These are phyloP conservation scores for Megalops cyprinoides DNA, from an alignment of 2,797 vertebrate genomes.

Conservation along the genomic window DNA sequence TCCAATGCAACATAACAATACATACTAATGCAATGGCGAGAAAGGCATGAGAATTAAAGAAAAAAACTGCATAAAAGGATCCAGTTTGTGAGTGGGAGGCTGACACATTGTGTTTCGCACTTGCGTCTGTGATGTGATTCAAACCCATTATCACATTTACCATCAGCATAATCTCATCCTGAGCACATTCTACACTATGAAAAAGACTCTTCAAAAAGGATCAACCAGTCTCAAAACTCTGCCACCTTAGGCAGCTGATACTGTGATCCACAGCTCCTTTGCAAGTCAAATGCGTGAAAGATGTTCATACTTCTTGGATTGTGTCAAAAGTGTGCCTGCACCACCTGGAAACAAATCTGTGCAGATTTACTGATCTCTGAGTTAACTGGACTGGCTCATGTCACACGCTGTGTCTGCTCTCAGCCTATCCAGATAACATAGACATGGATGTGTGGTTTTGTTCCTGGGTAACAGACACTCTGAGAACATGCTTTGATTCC, in stretches of 20 bases:
- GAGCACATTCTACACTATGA: constrained; percentile 53
- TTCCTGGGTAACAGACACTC: neutral
- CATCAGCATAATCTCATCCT: constrained; percentile 57
- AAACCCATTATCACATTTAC: constrained; percentile 69
- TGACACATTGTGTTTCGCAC: constrained; percentile 73
- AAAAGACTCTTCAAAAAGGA: constrained; percentile 3
- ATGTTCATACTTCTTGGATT: neutral
- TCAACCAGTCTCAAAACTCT: neutral
- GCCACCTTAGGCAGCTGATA: neutral
- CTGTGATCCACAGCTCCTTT: too few relatives aligned
- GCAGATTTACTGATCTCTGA: neutral
- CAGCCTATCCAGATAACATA: neutral
- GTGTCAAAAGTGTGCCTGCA: neutral
- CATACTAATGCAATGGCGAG: constrained; percentile 51
- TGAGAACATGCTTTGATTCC: neutral
- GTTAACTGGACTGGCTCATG: neutral
- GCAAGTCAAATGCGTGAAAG: too few relatives aligned
- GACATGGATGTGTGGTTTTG: neutral
- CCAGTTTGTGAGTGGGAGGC: constrained; percentile 63
- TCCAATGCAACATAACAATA: constrained; percentile 46
- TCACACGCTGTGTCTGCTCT: neutral
- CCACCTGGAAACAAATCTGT: neutral
- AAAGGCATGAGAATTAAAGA: constrained; percentile 33
- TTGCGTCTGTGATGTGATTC: constrained; percentile 54
- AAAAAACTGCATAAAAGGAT: constrained; percentile 54